Evolutionary conservation across 2,888 invertebrate species (phyloP), one percentile per base, ranked within the genome.

Genomic region (Drosophila paramelanica): DNA sequence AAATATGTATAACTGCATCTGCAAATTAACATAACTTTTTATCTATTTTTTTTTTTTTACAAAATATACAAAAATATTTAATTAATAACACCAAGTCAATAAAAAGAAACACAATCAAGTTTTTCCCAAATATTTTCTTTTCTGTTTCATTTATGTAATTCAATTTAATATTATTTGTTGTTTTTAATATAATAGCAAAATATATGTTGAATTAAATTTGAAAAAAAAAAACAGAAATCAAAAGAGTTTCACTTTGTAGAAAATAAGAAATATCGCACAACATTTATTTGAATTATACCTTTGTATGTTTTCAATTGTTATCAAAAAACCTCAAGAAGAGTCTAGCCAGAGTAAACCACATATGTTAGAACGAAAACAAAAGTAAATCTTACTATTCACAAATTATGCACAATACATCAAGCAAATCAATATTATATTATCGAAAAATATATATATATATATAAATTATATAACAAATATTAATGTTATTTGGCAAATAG

Each of bases 381-480:
- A 11, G n/a, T 27, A 33, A 23, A 33, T 36, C 42, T 27, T 27
- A 68, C 41, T 14, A 53, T 39, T 27, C 45, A 55, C 39, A 27
- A 56, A 41, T 46, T 67, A 42, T 27, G 68, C 75, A 73, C 75
- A 74, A 74, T 42, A 60, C 47, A 45, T 60, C n/a, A 56, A 36
- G 45, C 14, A 51, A 36, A 56, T 36, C 23, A 47, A 49, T 41
- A 13, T 31, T 17, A 55, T 46, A 11, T 42, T 13, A 38, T 20
- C 27, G n/a, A 14, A 17, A 62, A 61, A 23, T 11, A 43, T 4
- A 33, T 23, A 7, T 7, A 13, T 39, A 42, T 17, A 42, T 17
- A 27, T 17, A 17, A 41, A 41, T 41, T 41, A 41, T 41, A 53
- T 42, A 42, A 41, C 33, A 51, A 49, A 46, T 55, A 38, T 56